phyloP scores from a whole-genome alignment of 2,888 invertebrate genomes.

The Drosophila borealis region DNA sequence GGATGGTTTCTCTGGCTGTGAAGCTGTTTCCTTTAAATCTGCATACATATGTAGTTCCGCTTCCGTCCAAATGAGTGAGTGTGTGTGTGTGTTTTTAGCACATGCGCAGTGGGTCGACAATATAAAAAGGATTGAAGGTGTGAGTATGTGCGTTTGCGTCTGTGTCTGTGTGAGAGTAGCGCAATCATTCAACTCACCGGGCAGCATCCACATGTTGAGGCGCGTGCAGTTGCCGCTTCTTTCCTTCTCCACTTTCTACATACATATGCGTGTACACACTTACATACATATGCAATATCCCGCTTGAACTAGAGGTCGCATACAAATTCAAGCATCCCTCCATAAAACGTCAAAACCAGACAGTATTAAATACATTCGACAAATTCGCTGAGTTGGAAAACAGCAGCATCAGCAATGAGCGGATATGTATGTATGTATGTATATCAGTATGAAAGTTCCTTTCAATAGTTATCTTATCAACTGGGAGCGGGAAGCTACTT shows the following conservation, averaged over 20 bases:
- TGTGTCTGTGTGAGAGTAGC: conserved; percentile 31
- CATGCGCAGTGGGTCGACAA: conserved; percentile 57
- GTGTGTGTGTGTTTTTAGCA: conserved; percentile 44
- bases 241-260: conserved; percentile 17
- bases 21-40: conserved; percentile 72
- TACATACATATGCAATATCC: conserved; percentile 17
- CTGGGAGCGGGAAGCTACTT: conserved; percentile 2
- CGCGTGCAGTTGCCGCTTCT: conserved; percentile 51
- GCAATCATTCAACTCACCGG: conserved; percentile 62
- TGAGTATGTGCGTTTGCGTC: conserved; percentile 10
- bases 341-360: background rate
- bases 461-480: conserved; percentile 9
- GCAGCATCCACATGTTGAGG: conserved; percentile 76
- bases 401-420: background rate
- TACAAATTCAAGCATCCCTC: conserved; percentile 9
- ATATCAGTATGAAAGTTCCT: conserved; percentile 6
- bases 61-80: conserved; percentile 59
- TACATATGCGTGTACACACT: background rate
- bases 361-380: background rate
- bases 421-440: conserved; percentile 1
- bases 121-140: conserved; percentile 31
- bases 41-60: conserved; percentile 74
- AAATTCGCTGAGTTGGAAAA: conserved; percentile 2
- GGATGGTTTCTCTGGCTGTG: conserved; percentile 35
- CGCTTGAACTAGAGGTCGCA: conserved; percentile 22